Conservation (phyloP, 53 echinoderm and acorn worm species). For the Stichopus horrens region DNA sequence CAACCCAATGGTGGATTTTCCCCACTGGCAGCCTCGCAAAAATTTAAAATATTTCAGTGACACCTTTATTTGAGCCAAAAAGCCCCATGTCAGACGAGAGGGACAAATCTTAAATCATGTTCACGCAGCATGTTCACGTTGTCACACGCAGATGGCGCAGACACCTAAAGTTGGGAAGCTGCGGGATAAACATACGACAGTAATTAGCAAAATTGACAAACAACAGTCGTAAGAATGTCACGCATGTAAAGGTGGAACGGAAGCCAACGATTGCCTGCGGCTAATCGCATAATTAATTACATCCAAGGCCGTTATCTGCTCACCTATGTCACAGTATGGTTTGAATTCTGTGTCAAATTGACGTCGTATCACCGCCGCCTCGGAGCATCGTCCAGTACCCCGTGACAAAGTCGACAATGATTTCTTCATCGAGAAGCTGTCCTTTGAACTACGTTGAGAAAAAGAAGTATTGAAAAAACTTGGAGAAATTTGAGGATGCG, state of each 20-base stretch:
- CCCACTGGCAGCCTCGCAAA: too few relatives aligned
- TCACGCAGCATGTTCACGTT: neutral
- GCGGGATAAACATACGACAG: neutral
- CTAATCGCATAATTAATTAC: neutral
- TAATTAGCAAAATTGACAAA: neutral
- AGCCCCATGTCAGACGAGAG: too few relatives aligned
- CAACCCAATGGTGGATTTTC: too few relatives aligned
- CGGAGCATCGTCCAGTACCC: neutral
- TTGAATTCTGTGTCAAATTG: neutral
- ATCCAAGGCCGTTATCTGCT: neutral
- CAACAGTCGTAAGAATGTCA: neutral
- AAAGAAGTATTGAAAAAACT: too few relatives aligned
- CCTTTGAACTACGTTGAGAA: too few relatives aligned
- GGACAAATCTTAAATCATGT: neutral
- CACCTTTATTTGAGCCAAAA: too few relatives aligned
- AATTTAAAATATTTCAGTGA: too few relatives aligned
- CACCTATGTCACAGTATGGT: slow-evolving; percentile 24
- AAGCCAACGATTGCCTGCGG: neutral
- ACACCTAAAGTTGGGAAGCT: neutral
- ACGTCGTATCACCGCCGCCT: neutral
- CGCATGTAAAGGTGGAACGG: neutral
- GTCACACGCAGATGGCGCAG: neutral
- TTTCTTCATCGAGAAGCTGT: too few relatives aligned
- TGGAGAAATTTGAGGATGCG: too few relatives aligned
- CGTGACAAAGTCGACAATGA: too few relatives aligned